Conservation (phyloP, 2,888 invertebrate genomes). For the Polietes domitor region DNA sequence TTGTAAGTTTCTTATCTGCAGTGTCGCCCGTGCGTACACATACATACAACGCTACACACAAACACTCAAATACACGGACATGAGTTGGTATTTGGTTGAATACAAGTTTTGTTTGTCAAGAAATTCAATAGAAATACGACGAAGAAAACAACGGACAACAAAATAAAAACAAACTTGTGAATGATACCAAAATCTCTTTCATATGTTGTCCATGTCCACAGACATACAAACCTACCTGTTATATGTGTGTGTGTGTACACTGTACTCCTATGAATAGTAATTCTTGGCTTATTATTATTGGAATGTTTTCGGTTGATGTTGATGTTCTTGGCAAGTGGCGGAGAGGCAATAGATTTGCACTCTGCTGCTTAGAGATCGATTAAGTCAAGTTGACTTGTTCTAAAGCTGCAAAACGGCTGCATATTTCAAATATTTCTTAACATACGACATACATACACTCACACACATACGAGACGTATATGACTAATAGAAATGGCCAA, state of each 20-base stretch:
- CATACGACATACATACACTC: background rate
- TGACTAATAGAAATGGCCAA: background rate
- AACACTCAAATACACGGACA: background rate
- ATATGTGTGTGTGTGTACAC: background rate
- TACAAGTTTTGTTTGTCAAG: conserved; percentile 19
- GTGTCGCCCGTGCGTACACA: background rate
- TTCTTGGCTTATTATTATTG: background rate
- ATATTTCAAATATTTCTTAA: conserved; percentile 27
- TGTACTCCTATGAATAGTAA: background rate
- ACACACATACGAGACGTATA: background rate
- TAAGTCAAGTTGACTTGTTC: background rate
- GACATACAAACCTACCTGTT: background rate
- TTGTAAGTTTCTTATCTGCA: no score
- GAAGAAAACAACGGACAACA: background rate
- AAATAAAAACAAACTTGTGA: conserved; percentile 40
- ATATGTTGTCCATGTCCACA: background rate
- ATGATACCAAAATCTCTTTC: conserved; percentile 24
- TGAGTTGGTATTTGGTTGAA: background rate
- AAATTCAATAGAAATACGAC: conserved; percentile 14
- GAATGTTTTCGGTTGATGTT: background rate
- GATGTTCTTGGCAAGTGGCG: background rate
- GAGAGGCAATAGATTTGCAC: background rate
- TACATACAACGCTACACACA: background rate
- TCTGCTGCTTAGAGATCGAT: background rate
- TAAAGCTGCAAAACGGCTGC: conserved; percentile 5